Evolutionary conservation across 1,140 invertebrate genomes (phyloP).

Genomic region (Dinoponera quadriceps): DNA sequence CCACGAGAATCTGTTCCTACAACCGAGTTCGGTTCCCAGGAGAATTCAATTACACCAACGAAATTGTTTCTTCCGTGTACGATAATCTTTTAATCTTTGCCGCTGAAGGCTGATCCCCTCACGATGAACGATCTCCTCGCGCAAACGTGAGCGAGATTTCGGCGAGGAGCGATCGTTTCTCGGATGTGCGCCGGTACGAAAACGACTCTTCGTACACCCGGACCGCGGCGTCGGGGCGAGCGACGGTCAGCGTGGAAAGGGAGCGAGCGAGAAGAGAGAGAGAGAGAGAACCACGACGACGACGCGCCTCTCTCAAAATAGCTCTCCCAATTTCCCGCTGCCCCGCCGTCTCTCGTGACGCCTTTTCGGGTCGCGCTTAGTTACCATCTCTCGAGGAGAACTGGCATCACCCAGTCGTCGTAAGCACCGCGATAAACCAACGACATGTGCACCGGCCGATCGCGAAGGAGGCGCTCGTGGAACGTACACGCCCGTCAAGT

Average conservation of each 20-base stretch:
- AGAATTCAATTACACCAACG: no score
- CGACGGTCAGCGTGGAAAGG: slow-evolving; percentile 19
- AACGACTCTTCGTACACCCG: slow-evolving; percentile 45
- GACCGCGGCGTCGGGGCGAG: slow-evolving; percentile 18
- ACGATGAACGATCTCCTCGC: no score
- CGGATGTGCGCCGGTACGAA: slow-evolving; percentile 6
- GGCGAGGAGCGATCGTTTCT: slow-evolving; percentile 10
- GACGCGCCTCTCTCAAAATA: slow-evolving; percentile 74
- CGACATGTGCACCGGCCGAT: slow-evolving; percentile 72
- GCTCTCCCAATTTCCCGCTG: slow-evolving; percentile 64
- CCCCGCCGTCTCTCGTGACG: slow-evolving; percentile 73
- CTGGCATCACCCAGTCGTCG: slow-evolving; percentile 70
- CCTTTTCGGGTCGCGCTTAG: slow-evolving; percentile 81
- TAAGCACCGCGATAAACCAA: slow-evolving; percentile 73
- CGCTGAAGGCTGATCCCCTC: not conserved
- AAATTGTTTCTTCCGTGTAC: no score
- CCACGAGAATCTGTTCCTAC: no score
- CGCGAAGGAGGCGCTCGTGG: slow-evolving; percentile 47
- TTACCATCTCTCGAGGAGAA: slow-evolving; percentile 68
- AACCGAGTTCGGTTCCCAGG: no score
- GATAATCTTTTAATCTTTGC: not conserved
- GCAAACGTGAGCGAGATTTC: not conserved
- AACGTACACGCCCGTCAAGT: slow-evolving; percentile 11
- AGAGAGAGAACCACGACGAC: slow-evolving; percentile 51
- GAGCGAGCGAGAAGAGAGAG: no score